Base-by-base conservation (phyloP, 2,888 invertebrate genomes). In the Saturnia japonica region DNA sequence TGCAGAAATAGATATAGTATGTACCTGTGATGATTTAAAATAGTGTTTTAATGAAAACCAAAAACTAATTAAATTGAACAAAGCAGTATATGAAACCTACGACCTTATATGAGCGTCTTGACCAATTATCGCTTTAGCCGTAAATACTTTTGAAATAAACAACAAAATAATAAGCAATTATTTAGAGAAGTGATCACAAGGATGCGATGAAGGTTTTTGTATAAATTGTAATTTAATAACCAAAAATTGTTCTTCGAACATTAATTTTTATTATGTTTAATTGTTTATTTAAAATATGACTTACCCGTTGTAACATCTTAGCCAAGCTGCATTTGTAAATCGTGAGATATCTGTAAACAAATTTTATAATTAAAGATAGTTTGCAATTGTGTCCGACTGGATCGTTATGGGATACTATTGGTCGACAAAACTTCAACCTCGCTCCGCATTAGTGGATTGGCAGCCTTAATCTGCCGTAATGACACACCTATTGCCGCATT, bases 251-350 rank as follows among this genome's bases (percentile, higher is more conserved):
- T 34, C 34, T 34, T 34, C 34, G 34, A 34, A 6, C 34, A 6
- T 34, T 34, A 34, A 34, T 34, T 34, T 2, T 4, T 34, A 34
- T 34, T 34, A 34, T 4, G 2, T 34, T 34, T 34, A 34, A 6
- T 34, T 34, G 34, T 34, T 34, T n/a, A n/a, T n/a, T n/a, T n/a
- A 28, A 25, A 28, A 70, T 62, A 45, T 67, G 45, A 78, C 89
- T 85, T 80, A 91, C 91, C 86, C 88, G 71, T 85, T 88, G 73
- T 89, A 91, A 80, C 91, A 91, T 73, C 89, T 81, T 68, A 91
- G 78, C 82, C 78, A 88, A 11, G 90, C 91, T 1, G 84, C 82
- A 42, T 76, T 72, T 60, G 85, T 74, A 34, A 74, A 66, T 67
- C 83, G 79, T 19, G 81, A 70, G 19, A 79, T 68, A 79, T 80